A percentile compares a stretch with the other conserved stretches of the same genome.
These are phyloP conservation scores for Pollenia labialis DNA, from an alignment of 2,888 invertebrate species.

Conservation along the genomic window DNA sequence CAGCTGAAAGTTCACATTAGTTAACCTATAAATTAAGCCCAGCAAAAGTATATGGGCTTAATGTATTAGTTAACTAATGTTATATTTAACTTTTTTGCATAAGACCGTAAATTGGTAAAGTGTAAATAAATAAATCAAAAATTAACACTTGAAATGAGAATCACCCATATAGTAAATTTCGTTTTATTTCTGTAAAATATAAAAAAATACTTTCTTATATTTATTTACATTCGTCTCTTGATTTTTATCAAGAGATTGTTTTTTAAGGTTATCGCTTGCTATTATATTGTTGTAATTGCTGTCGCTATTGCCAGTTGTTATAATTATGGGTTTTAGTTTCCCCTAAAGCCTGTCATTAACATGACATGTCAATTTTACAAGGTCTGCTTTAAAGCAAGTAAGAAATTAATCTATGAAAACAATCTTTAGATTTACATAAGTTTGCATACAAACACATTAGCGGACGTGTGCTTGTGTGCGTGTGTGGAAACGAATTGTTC, in stretches of 20 bases:
- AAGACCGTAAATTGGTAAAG: not conserved
- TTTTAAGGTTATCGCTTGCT: slow-evolving; percentile 47
- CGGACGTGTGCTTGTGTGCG: slow-evolving; percentile 1
- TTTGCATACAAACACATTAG: slow-evolving; percentile 3
- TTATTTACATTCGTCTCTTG: slow-evolving; percentile 21
- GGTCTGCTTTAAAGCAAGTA: slow-evolving; percentile 59
- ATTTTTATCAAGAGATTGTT: slow-evolving; percentile 50
- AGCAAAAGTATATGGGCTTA: no score
- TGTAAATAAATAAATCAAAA: no score
- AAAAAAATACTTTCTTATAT: not conserved
- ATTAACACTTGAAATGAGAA: no score
- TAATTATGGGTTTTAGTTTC: slow-evolving; percentile 55
- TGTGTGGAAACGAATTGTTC: no score
- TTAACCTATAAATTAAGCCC: no score
- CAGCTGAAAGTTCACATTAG: no score
- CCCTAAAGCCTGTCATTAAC: slow-evolving; percentile 62
- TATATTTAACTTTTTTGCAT: not conserved
- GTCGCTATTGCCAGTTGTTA: slow-evolving; percentile 28
- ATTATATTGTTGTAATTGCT: slow-evolving; percentile 18
- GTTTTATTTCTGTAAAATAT: slow-evolving; percentile 13
- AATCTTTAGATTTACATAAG: slow-evolving; percentile 46
- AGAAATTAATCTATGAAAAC: slow-evolving; percentile 63
- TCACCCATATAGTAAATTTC: not conserved
- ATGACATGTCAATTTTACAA: slow-evolving; percentile 68
- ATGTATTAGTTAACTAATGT: not conserved